Evolutionary conservation across 1,140 invertebrate genomes (phyloP), one percentile per base, ranked within the genome.

Genomic region (Neodiprion fabricii): DNA sequence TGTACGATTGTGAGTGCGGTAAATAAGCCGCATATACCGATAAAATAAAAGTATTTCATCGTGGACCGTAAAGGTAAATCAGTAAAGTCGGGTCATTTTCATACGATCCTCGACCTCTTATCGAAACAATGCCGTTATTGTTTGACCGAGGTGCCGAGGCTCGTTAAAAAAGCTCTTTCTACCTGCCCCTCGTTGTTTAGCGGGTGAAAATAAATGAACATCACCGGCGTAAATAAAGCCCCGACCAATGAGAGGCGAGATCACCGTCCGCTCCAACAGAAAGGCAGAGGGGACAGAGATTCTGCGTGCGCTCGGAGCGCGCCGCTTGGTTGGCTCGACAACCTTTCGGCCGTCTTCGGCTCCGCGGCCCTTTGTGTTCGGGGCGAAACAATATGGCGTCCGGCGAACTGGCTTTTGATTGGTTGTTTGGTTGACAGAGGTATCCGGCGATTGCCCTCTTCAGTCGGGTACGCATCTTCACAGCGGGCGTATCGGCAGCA

Each of bases 291-390:
- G 0, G 11, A 61, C n/a, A 40, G 28, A 5, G 53, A 61, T 61
- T 17, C 11, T 14, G 53, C 53, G 53, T 17, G 53, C 11, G 53
- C 11, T 61, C 53, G 53, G 11, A 61, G 53, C 53, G 53, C 11
- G 53, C 11, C 53, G 53, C 11, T 61, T 61, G 53, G 53, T 12
- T 61, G 5, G 11, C n/a, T 61, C 53, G 53, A 9, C 53, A 61
- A 61, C 11, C 53, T 61, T 71, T 17, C 70, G 70, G 70, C 12
- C 48, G 48, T 48, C 23, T 49, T 71, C 70, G 70, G 70, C 23
- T 71, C 48, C 70, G 17, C 21, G 70, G 70, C 70, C 70, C 70
- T 71, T 71, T 71, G 70, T 71, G 70, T 23, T 71, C 70, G 70
- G n/a, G 48, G 10, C n/a, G 70, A 17, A 23, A 50, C 70, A 71